These are phyloP conservation scores for Telmatherina bonti DNA, from an alignment of 2,797 vertebrate genomes.

Conservation along the genomic window DNA sequence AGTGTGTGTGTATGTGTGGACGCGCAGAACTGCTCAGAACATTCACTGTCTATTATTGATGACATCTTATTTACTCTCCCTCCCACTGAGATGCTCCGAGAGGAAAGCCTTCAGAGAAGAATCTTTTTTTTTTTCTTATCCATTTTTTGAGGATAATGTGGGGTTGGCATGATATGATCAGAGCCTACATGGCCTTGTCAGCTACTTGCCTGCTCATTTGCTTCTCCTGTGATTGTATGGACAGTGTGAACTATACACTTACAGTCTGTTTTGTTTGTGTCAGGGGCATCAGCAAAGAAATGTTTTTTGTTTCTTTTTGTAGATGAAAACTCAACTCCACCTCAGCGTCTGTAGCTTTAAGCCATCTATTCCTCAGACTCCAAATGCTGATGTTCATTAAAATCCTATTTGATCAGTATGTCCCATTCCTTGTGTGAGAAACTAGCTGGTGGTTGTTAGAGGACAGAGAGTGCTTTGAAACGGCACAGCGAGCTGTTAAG, in stretches of 20 bases:
- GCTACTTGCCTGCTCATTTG: conserved; percentile 64
- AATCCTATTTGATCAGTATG: conserved; percentile 80
- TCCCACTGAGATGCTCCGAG: conserved; percentile 81
- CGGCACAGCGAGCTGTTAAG: conserved; percentile 76
- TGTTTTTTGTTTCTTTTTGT: conserved; percentile 67
- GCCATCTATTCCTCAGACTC: conserved; percentile 75
- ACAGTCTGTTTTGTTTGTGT: conserved; percentile 49
- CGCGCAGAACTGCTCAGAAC: conserved; percentile 74
- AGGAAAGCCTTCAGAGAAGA: conserved; percentile 82
- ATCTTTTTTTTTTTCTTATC: conserved; percentile 66
- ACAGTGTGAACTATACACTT: conserved; percentile 34
- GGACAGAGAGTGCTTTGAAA: conserved; percentile 82
- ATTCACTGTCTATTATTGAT: conserved; percentile 87
- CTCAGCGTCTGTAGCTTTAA: conserved; percentile 75
- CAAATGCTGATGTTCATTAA: conserved; percentile 81
- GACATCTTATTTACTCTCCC: conserved; percentile 86
- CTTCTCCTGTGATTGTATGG: conserved; percentile 55
- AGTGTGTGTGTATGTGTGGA: conserved; percentile 44
- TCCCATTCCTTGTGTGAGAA: conserved; percentile 71
- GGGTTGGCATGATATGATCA: conserved; percentile 71
- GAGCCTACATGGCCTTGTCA: conserved; percentile 61
- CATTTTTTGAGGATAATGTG: conserved; percentile 65
- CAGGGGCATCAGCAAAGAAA: conserved; percentile 60
- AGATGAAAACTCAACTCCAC: conserved; percentile 77
- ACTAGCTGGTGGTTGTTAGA: conserved; percentile 79